Evolutionary conservation across 2,888 invertebrate genomes (phyloP).

Genomic region (Auanema freiburgensis): DNA sequence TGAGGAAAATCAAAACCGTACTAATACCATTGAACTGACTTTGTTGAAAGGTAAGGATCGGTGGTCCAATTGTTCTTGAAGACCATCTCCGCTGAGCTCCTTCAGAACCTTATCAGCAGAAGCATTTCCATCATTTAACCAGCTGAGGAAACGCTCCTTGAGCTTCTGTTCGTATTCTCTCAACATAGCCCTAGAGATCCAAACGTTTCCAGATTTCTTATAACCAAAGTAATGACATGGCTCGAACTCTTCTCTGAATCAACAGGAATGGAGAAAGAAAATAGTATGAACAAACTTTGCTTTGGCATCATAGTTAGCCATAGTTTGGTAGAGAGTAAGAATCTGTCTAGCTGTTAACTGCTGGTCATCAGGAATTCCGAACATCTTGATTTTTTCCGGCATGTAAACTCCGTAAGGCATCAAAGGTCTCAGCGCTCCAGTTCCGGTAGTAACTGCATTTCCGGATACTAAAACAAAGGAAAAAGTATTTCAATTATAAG

Average conservation of each 20-base stretch:
- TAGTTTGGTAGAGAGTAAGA: slow-evolving; percentile 55
- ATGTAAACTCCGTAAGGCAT: slow-evolving; percentile 62
- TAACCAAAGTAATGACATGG: slow-evolving; percentile 56
- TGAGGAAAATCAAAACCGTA: slow-evolving; percentile 2
- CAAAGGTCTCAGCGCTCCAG: slow-evolving; percentile 29
- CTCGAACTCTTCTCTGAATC: slow-evolving; percentile 53
- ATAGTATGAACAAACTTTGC: slow-evolving; percentile 40
- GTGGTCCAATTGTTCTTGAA: slow-evolving; percentile 44
- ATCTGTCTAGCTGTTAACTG: slow-evolving; percentile 59
- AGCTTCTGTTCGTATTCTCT: slow-evolving; percentile 52
- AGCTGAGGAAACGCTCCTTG: slow-evolving; percentile 57
- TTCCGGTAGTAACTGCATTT: not conserved
- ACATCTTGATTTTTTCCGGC: slow-evolving; percentile 61
- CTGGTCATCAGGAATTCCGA: slow-evolving; percentile 62
- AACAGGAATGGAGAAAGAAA: not conserved
- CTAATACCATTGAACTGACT: slow-evolving; percentile 16
- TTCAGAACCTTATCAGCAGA: slow-evolving; percentile 20
- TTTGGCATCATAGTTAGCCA: slow-evolving; percentile 51
- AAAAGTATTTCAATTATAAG: not conserved
- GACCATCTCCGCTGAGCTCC: slow-evolving; percentile 29
- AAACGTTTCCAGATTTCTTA: slow-evolving; percentile 40
- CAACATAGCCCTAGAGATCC: slow-evolving; percentile 54
- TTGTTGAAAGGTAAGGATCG: slow-evolving; percentile 50
- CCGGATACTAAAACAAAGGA: not conserved
- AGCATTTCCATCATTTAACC: slow-evolving; percentile 37